phyloP scores from a whole-genome alignment of 2,888 invertebrate genomes.

The Drosophila neotestacea region DNA sequence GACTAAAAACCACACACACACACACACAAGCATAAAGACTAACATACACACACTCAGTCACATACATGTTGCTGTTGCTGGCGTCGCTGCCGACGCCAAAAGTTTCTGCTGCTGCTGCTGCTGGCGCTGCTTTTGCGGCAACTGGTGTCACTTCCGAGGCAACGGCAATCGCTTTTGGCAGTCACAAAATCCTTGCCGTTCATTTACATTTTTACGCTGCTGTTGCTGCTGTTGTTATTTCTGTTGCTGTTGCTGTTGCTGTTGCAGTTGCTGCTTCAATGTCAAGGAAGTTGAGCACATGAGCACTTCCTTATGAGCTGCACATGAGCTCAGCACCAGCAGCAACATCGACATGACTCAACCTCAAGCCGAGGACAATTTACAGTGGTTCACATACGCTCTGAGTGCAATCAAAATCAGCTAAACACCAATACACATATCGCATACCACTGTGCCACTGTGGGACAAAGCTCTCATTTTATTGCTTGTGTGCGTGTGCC shows the following conservation, averaged over 20 bases:
- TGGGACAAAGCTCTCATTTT: conserved; percentile 12
- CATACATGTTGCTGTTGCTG: conserved; percentile 42
- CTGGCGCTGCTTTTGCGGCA: conserved; percentile 8
- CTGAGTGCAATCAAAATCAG: conserved; percentile 22
- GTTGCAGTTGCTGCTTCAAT: conserved; percentile 56
- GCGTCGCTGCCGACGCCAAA: conserved; percentile 25
- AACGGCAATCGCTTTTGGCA: conserved; percentile 56
- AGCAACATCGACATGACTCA: conserved; percentile 31
- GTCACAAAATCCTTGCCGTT: conserved; percentile 69
- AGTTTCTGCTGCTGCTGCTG: conserved; percentile 11
- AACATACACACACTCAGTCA: conserved; percentile 4
- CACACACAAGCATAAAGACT: conserved; percentile 7
- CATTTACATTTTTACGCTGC: conserved; percentile 38
- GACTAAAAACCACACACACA: conserved; percentile 76
- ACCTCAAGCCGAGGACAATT: conserved; percentile 33
- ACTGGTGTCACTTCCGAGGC: conserved; percentile 63
- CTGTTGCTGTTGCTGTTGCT: no score
- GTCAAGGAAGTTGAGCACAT: conserved; percentile 74
- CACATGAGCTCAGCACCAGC: conserved; percentile 22
- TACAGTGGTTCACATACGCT: conserved; percentile 26
- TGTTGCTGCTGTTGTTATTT: background rate
- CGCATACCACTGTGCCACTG: conserved; percentile 41
- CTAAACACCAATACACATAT: background rate
- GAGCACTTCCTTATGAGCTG: conserved; percentile 71
- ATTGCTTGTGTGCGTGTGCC: conserved; percentile 11